Evolutionary conservation across 1,140 invertebrate species (phyloP).

Genomic region (Hypsibius dujardini): DNA sequence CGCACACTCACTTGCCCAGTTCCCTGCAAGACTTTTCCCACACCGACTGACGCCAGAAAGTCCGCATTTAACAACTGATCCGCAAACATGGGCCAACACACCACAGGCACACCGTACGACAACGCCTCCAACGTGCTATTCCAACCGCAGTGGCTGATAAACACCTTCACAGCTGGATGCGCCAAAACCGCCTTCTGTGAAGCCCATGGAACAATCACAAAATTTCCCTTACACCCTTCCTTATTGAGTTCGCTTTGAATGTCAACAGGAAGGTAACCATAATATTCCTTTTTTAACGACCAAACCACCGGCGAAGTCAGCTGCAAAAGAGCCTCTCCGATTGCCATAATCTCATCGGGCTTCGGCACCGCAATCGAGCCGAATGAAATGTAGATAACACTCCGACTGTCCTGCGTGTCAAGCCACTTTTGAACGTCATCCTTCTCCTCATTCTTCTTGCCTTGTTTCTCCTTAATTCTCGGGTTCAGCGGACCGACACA

Average conservation of each 20-base stretch:
- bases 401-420: neutral
- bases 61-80: neutral
- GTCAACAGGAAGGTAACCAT: neutral
- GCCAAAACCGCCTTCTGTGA: neutral
- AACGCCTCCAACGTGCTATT: neutral
- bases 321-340: neutral
- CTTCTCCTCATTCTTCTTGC: neutral
- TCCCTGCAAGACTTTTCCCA: neutral
- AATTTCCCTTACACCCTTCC: neutral
- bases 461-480: neutral
- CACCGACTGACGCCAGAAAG: neutral
- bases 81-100: neutral
- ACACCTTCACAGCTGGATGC: neutral
- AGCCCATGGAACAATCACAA: neutral
- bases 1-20: no score
- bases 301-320: neutral
- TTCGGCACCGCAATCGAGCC: neutral
- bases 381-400: neutral
- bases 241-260: neutral
- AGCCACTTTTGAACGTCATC: neutral
- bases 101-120: neutral
- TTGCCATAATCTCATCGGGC: neutral
- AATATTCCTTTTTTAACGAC: neutral
- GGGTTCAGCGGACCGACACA: neutral
- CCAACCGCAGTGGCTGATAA: constrained; percentile 8